These are phyloP conservation scores for Australoheros facetus DNA, from an alignment of 2,797 vertebrate species.

Conservation along the genomic window DNA sequence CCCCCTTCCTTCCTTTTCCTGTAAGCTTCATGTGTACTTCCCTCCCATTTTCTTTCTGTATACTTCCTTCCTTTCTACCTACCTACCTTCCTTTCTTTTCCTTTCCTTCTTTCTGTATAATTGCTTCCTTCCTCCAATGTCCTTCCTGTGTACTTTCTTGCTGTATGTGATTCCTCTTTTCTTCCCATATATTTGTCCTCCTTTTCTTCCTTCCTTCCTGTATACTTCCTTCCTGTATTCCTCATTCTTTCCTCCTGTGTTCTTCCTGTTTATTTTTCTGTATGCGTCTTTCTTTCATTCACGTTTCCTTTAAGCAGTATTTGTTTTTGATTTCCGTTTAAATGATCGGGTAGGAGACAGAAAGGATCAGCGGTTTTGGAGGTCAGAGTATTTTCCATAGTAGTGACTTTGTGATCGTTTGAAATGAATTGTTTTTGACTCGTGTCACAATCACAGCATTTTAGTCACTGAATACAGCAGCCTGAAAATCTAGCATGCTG, in stretches of 20 bases:
- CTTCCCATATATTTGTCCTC: no score
- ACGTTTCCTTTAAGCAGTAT: not conserved
- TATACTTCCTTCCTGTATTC: not conserved
- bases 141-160: not conserved
- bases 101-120: not conserved
- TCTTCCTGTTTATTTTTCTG: not conserved
- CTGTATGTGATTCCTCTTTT: no score
- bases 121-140: not conserved
- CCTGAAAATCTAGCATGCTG: not conserved
- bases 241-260: not conserved
- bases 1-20: no score
- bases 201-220: not conserved
- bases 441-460: not conserved
- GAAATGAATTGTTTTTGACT: not conserved
- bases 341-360: not conserved
- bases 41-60: no score
- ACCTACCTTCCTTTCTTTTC: no score
- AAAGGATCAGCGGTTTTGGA: not conserved
- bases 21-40: no score
- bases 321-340: accelerated
- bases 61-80: not conserved
- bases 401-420: not conserved
- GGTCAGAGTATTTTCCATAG: not conserved
- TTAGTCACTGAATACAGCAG: not conserved
- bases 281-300: not conserved